Evolutionary conservation across 1,140 invertebrate genomes (phyloP).

Genomic region (Anadara kagoshimensis): DNA sequence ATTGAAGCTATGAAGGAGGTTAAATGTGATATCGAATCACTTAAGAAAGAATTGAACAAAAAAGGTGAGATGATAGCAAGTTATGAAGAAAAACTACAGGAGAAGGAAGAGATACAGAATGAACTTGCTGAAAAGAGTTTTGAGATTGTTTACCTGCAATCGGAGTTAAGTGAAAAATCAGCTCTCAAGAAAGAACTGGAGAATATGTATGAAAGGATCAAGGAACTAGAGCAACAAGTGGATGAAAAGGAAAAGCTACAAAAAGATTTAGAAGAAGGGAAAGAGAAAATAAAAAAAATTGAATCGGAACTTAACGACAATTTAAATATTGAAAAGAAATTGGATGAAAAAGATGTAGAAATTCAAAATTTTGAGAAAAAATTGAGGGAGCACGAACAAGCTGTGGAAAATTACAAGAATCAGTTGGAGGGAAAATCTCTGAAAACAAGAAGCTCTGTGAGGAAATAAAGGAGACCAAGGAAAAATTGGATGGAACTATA

Average conservation of each 20-base stretch:
- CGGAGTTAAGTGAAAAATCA: neutral
- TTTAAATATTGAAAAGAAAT: too few relatives aligned
- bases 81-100: neutral
- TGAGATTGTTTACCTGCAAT: neutral
- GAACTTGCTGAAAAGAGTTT: conserved; percentile 3
- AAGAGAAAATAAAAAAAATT: too few relatives aligned
- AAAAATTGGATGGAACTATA: too few relatives aligned
- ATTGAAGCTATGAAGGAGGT: neutral
- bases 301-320: too few relatives aligned
- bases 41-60: neutral
- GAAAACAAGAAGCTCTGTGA: neutral
- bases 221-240: too few relatives aligned
- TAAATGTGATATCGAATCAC: neutral
- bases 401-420: neutral
- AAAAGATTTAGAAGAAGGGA: too few relatives aligned
- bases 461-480: neutral
- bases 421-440: conserved; percentile 6
- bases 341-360: too few relatives aligned
- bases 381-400: too few relatives aligned
- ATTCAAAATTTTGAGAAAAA: too few relatives aligned
- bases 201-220: too few relatives aligned
- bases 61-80: neutral
- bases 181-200: too few relatives aligned
- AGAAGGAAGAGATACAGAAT: neutral
- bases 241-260: too few relatives aligned